Evolutionary conservation across 2,888 invertebrate species (phyloP).

Genomic region (Chymomyza procnemis): DNA sequence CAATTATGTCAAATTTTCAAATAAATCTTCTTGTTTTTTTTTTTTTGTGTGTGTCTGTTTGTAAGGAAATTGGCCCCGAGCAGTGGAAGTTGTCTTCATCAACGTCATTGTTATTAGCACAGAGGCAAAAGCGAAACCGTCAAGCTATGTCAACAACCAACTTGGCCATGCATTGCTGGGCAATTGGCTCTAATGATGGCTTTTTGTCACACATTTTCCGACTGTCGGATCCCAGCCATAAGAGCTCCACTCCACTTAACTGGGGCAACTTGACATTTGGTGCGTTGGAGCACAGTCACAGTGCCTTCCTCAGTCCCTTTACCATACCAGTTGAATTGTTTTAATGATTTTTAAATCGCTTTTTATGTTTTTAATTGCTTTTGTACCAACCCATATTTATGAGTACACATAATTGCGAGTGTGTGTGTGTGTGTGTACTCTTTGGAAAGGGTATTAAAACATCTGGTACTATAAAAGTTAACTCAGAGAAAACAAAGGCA

Average conservation of each 20-base stretch:
- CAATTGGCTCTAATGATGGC: constrained; percentile 29
- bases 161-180: constrained; percentile 4
- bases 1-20: constrained; percentile 64
- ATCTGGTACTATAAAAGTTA: neutral
- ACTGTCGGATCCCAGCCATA: constrained; percentile 15
- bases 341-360: constrained; percentile 48
- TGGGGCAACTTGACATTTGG: constrained; percentile 1
- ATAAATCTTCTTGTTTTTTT: constrained; percentile 53
- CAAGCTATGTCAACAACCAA: constrained; percentile 17
- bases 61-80: neutral
- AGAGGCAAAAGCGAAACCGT: constrained; percentile 29
- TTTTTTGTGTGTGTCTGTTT: too few species aligned
- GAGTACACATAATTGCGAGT: neutral
- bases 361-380: constrained; percentile 28
- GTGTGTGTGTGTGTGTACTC: neutral
- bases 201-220: constrained; percentile 47
- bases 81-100: constrained; percentile 39
- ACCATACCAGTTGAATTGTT: constrained; percentile 12
- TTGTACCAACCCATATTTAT: neutral
- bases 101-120: constrained; percentile 58
- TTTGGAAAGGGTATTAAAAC: neutral
- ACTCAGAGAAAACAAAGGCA: neutral
- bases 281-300: neutral
- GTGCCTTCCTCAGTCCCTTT: constrained; percentile 7
- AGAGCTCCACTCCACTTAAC: constrained; percentile 5